phyloP scores from a whole-genome alignment of 2,797 vertebrate species.

The Tauraco hartlaubi region DNA sequence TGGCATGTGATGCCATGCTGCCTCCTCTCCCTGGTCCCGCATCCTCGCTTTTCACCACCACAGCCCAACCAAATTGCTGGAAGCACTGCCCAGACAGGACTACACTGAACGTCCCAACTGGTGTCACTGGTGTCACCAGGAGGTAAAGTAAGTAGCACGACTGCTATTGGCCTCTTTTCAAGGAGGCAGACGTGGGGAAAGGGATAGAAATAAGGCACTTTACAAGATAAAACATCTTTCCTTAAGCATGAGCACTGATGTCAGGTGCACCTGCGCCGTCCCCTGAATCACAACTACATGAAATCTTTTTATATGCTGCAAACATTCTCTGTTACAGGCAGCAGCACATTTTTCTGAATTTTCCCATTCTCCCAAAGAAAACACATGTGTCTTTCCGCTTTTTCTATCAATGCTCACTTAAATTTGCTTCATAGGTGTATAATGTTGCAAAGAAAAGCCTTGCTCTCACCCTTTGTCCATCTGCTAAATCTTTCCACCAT shows the following conservation, averaged over 20 bases:
- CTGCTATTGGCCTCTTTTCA: background rate
- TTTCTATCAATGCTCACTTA: background rate
- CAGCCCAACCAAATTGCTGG: background rate
- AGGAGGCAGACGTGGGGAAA: background rate
- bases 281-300: background rate
- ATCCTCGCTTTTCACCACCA: background rate
- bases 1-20: background rate
- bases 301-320: background rate
- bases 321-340: background rate
- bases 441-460: background rate
- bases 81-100: background rate
- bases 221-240: background rate
- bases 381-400: background rate
- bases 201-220: background rate
- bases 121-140: fast-evolving
- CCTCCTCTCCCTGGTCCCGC: background rate
- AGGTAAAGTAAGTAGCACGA: background rate
- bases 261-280: background rate
- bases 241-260: background rate
- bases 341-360: background rate
- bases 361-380: background rate
- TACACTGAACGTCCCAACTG: background rate
- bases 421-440: background rate
- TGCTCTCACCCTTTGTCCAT: background rate
- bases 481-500: background rate